Percentiles rank a stretch among this genome's conserved stretches.
Conservation (phyloP, 1,140 invertebrate genomes). For the Drosophila erecta region DNA sequence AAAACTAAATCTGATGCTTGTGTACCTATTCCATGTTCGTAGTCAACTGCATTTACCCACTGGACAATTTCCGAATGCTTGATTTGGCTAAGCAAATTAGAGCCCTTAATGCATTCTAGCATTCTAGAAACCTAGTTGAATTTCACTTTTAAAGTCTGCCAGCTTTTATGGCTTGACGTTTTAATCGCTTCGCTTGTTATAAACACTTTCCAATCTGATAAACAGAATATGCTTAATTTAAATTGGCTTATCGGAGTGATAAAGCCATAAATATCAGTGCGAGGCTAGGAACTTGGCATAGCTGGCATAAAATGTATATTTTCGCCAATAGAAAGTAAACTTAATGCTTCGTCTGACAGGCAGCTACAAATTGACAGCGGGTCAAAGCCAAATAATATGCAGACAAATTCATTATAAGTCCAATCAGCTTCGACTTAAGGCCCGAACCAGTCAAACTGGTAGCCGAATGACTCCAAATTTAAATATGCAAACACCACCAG, state of each 20-base stretch:
- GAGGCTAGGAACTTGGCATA: conserved; percentile 28
- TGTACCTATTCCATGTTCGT: no score
- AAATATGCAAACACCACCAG: conserved; percentile 20
- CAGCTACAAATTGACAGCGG: conserved; percentile 44
- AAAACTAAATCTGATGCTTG: neutral
- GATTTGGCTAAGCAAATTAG: no score
- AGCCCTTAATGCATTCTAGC: no score
- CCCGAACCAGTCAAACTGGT: conserved; percentile 43
- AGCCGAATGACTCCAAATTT: conserved; percentile 47
- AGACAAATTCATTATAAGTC: conserved; percentile 54
- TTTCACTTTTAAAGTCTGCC: neutral
- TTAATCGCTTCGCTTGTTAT: neutral
- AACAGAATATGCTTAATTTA: conserved; percentile 36
- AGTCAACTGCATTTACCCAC: no score
- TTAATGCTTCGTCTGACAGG: conserved; percentile 42
- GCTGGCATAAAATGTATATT: conserved; percentile 33
- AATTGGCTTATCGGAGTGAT: conserved; percentile 15
- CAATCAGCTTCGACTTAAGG: conserved; percentile 29
- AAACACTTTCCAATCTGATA: conserved; percentile 37
- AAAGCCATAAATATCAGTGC: conserved; percentile 29
- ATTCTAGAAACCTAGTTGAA: no score
- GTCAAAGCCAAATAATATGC: conserved; percentile 56
- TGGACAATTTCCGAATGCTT: no score
- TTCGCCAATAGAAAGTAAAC: conserved; percentile 54
- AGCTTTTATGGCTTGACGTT: neutral